A percentile compares a stretch with the other conserved stretches of the same genome.
These are phyloP conservation scores for Portunus trituberculatus DNA, from an alignment of 1,140 invertebrate genomes.

Conservation along the genomic window DNA sequence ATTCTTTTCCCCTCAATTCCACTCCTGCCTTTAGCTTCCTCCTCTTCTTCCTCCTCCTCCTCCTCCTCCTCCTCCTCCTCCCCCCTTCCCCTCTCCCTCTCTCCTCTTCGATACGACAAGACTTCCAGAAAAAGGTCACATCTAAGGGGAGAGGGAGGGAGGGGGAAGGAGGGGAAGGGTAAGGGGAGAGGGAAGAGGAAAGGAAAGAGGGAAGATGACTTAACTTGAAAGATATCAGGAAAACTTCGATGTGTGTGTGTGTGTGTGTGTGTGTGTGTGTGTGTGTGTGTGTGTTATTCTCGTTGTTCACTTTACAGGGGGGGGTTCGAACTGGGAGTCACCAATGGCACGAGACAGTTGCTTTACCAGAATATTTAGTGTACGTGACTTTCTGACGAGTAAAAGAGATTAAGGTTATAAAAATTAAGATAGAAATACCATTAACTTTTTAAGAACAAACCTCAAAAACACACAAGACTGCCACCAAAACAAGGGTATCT, in stretches of 20 bases:
- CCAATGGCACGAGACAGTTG: too few relatives aligned
- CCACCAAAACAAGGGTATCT: too few relatives aligned
- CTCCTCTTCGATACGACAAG: neutral
- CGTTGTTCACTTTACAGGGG: too few relatives aligned
- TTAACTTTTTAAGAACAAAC: too few relatives aligned
- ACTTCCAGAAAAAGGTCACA: neutral
- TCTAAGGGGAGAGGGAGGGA: neutral
- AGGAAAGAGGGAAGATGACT: neutral
- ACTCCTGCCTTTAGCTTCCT: neutral
- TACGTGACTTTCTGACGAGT: too few relatives aligned
- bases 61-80: neutral
- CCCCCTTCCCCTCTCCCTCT: neutral
- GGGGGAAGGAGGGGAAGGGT: neutral
- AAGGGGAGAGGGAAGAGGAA: neutral
- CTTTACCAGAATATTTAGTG: too few relatives aligned
- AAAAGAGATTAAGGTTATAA: too few relatives aligned
- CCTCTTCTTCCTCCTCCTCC: neutral
- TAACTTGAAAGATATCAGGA: neutral
- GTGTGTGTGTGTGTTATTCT: neutral
- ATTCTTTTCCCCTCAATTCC: too few relatives aligned
- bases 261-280: conserved; percentile 10
- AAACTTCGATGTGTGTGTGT: conserved; percentile 1
- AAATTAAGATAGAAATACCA: too few relatives aligned
- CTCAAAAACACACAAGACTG: too few relatives aligned
- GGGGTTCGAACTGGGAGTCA: too few relatives aligned